Conservation (phyloP, 2,888 invertebrate species). For the Himalopsyche tibetana region DNA sequence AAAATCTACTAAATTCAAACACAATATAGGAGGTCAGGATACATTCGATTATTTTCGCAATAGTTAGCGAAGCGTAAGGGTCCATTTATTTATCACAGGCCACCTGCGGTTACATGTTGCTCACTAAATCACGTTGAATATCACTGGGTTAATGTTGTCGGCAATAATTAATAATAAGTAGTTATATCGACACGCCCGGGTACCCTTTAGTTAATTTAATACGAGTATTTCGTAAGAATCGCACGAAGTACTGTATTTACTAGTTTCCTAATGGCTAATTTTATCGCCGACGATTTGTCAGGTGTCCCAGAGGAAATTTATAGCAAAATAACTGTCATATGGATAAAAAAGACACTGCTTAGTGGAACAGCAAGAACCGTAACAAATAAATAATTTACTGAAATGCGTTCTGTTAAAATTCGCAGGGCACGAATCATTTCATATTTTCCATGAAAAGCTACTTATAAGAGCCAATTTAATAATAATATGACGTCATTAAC, state of each 20-base stretch:
- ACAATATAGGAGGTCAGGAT: neutral
- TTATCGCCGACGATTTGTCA: conserved; percentile 42
- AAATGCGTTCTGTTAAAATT: neutral
- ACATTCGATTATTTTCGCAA: conserved; percentile 28
- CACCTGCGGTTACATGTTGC: conserved; percentile 41
- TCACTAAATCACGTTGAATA: conserved; percentile 16
- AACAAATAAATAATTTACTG: conserved; percentile 4
- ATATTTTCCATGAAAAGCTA: neutral
- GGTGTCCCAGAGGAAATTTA: conserved; percentile 23
- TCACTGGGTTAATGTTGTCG: conserved; percentile 40
- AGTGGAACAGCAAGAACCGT: neutral
- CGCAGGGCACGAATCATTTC: neutral
- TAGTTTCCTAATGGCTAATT: conserved; percentile 37
- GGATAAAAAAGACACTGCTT: neutral
- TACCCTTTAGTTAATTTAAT: conserved; percentile 39
- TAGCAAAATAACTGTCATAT: conserved; percentile 21
- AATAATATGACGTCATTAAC: neutral
- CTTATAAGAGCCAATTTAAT: neutral
- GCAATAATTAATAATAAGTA: conserved; percentile 42
- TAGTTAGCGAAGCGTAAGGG: conserved; percentile 35
- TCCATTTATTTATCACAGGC: conserved; percentile 27
- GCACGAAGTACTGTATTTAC: neutral
- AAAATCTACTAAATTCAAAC: too few species aligned
- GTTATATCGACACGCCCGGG: conserved; percentile 38
- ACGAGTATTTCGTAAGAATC: conserved; percentile 33